These are phyloP conservation scores for Sialia sialis DNA, from an alignment of 2,113 vertebrate genomes.

Conservation along the genomic window DNA sequence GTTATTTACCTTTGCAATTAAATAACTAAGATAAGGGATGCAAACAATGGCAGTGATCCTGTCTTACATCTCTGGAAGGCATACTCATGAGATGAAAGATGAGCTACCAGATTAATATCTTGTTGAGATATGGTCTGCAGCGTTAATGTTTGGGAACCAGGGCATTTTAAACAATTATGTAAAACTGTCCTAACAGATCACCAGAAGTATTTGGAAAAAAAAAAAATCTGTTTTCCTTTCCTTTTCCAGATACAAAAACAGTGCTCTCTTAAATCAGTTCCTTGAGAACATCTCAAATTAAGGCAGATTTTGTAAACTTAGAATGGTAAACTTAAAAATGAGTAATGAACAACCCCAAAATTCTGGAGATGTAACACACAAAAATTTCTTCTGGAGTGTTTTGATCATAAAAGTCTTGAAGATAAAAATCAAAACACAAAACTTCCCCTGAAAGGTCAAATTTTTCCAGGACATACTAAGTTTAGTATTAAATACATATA, in stretches of 20 bases:
- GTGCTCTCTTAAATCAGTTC: not conserved
- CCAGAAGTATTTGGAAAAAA: not conserved
- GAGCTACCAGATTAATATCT: not conserved
- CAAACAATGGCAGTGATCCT: not conserved
- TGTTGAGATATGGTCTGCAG: not conserved
- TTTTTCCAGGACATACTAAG: not conserved
- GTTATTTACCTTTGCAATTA: constrained; percentile 16
- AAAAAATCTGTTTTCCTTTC: not conserved
- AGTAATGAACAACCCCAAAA: not conserved
- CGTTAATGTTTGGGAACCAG: not conserved
- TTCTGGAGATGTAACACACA: not conserved
- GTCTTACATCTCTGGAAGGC: not conserved
- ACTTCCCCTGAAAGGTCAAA: not conserved
- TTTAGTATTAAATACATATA: not conserved
- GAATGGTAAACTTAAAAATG: not conserved
- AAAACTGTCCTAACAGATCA: not conserved
- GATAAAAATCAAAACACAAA: not conserved
- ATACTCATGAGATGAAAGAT: not conserved
- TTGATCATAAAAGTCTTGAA: not conserved
- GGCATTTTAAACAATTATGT: not conserved
- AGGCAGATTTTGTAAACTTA: not conserved
- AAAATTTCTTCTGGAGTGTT: not conserved
- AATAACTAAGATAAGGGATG: constrained; percentile 6
- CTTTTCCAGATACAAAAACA: not conserved
- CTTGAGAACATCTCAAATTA: not conserved